Base-by-base conservation (phyloP, 2,797 vertebrate species). In the Alosa sapidissima region DNA sequence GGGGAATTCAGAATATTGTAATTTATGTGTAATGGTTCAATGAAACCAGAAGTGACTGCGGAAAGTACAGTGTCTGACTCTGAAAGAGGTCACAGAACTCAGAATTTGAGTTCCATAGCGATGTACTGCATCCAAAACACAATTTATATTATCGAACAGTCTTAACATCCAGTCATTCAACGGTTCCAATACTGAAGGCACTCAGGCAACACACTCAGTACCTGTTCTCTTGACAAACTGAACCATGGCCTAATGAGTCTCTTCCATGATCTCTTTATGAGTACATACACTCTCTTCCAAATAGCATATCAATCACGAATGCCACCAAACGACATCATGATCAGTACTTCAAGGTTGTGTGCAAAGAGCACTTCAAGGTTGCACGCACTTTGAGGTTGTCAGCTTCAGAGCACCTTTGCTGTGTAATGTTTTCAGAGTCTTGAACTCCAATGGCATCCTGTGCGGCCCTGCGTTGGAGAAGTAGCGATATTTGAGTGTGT, bases 381-480 rank as follows among this genome's bases (percentile, higher is more conserved):
- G 91, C 89, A 90, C 8, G 85, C 97, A 97, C 91, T 94, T 96
- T 45, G 95, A 95, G 72, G 96, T 97, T 7, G 95, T 96, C 90
- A 97, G 91, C 93, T 96, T 97, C 88, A 97, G 94, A 60, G 97
- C 97, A 88, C 97, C 96, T 91, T 92, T 95, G 81, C 93, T 95
- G 89, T 97, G 96, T 51, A 97, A 92, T 41, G 89, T 84, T 88
- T 96, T 96, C 88, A 97, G 91, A 0, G 96, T 96, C 91, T 96
- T 97, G 89, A 97, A 97, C 88, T 97, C 97, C 81, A 97, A 89
- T 45, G 97, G 97, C 97, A 97, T 97, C 89, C 96, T 94, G 83
- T 97, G 97, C 82, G 97, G 97, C 83, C 96, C 94, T 52, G 94
- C 93, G 24, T 92, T 96, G 84, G 97, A 97, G 93, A 97, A 97